Conservation (phyloP, 1,140 invertebrate genomes). For the Drosophila equinoxialis region DNA sequence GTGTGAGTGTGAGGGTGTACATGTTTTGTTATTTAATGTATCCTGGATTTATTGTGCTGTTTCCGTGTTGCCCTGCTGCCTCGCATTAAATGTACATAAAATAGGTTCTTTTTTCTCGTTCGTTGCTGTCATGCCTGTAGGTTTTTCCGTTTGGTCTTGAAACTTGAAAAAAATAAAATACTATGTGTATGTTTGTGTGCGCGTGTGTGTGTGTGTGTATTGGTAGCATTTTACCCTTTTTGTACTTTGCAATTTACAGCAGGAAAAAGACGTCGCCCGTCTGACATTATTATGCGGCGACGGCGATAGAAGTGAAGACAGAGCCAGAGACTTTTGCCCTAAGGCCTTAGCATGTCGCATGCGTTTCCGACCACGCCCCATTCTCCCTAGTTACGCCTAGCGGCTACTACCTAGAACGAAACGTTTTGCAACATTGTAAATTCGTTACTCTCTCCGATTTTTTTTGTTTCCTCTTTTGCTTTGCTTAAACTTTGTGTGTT, state of each 20-base stretch:
- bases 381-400: conserved; percentile 22
- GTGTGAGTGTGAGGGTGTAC: conserved; percentile 17
- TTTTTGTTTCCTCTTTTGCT: conserved; percentile 17
- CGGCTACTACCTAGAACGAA: conserved; percentile 31
- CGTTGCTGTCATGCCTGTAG: conserved; percentile 32
- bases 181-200: conserved; percentile 44
- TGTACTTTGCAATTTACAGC: conserved; percentile 70
- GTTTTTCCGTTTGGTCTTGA: conserved; percentile 75
- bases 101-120: conserved; percentile 26
- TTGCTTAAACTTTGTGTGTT: conserved; percentile 41
- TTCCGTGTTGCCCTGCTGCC: conserved; percentile 71
- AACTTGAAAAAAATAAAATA: conserved; percentile 58
- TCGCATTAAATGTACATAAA: conserved; percentile 77
- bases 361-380: conserved; percentile 56
- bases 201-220: conserved; percentile 25
- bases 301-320: conserved; percentile 46
- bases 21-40: conserved; percentile 76
- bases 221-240: conserved; percentile 24
- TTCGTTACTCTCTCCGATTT: conserved; percentile 35
- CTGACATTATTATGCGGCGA: conserved; percentile 79
- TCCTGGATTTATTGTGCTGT: conserved; percentile 79
- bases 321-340: conserved; percentile 65
- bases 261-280: conserved; percentile 78
- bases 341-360: conserved; percentile 51
- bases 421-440: conserved; percentile 23